phyloP scores from a whole-genome alignment of 1,140 invertebrate species.

The Laupala kohalensis region DNA sequence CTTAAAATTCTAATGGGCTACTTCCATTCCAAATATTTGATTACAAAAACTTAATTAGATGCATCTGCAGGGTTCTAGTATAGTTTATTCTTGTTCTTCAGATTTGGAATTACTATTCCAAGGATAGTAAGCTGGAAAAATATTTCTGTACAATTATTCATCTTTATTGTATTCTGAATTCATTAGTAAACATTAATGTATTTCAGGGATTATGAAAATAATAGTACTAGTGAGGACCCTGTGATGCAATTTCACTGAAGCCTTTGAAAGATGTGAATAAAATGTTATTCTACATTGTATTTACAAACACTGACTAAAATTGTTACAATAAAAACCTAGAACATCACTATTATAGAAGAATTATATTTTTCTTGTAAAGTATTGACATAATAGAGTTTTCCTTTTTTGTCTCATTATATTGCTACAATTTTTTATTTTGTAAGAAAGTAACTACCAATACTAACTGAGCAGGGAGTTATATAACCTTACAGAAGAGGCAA shows the following conservation, averaged over 20 bases:
- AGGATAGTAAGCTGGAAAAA: too few relatives aligned
- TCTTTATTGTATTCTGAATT: too few relatives aligned
- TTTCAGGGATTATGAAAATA: neutral
- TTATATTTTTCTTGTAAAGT: neutral
- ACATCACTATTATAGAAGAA: neutral
- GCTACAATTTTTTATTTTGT: neutral
- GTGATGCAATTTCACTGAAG: neutral
- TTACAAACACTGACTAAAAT: neutral
- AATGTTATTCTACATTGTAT: neutral
- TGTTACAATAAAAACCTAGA: neutral
- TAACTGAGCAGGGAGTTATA: neutral
- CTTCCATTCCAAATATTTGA: neutral
- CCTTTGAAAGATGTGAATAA: neutral
- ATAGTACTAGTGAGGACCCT: neutral
- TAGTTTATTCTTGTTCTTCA: too few relatives aligned
- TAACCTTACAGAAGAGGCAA: neutral
- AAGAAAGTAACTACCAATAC: neutral
- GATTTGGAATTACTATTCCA: too few relatives aligned
- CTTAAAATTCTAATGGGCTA: neutral
- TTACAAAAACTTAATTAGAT: neutral
- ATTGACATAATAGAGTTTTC: neutral
- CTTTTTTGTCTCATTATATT: neutral
- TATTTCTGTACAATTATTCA: too few relatives aligned
- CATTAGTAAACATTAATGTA: too few relatives aligned
- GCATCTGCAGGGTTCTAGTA: neutral